These are phyloP conservation scores for Barbus barbus DNA, from an alignment of 2,113 vertebrate species.

Conservation along the genomic window DNA sequence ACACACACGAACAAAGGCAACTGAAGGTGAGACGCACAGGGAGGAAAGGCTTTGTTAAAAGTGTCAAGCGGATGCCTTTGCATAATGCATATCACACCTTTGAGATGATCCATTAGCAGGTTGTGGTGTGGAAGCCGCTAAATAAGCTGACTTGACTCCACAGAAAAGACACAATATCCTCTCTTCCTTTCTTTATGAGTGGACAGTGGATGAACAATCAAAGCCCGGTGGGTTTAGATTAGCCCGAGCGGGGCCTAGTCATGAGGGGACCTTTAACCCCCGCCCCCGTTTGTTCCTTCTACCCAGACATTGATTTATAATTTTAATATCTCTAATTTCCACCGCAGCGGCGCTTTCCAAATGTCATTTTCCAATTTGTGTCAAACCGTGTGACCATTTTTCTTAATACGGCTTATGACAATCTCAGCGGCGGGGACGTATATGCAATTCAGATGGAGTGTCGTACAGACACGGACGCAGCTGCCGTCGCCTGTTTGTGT, in stretches of 20 bases:
- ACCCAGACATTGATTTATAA: conserved; percentile 89
- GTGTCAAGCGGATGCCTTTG: conserved; percentile 75
- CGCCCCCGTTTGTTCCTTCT: conserved; percentile 6
- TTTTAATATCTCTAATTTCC: conserved; percentile 94
- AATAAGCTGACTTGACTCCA: conserved; percentile 63
- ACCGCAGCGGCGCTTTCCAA: conserved; percentile 81
- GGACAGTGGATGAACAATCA: conserved; percentile 22
- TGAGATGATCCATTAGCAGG: conserved; percentile 77
- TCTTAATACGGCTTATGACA: conserved; percentile 90
- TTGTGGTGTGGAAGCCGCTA: conserved; percentile 61
- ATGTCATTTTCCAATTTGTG: conserved; percentile 92
- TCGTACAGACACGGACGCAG: conserved; percentile 74
- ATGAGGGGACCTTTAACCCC: conserved; percentile 35
- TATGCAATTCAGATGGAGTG: conserved; percentile 84
- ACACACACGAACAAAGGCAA: conserved; percentile 33
- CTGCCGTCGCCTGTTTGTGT: conserved; percentile 75
- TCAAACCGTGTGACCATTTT: conserved; percentile 86
- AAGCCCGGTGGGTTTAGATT: conserved; percentile 29
- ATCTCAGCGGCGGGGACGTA: conserved; percentile 78
- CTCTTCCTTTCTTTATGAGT: conserved; percentile 36
- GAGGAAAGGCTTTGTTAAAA: conserved; percentile 68
- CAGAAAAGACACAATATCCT: conserved; percentile 49
- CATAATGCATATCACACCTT: conserved; percentile 78
- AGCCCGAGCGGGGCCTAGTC: not conserved
- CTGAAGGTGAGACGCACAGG: conserved; percentile 58